Evolutionary conservation across 2,888 invertebrate genomes (phyloP), one percentile per base, ranked within the genome.

Genomic region (Creontiades dilutus): DNA sequence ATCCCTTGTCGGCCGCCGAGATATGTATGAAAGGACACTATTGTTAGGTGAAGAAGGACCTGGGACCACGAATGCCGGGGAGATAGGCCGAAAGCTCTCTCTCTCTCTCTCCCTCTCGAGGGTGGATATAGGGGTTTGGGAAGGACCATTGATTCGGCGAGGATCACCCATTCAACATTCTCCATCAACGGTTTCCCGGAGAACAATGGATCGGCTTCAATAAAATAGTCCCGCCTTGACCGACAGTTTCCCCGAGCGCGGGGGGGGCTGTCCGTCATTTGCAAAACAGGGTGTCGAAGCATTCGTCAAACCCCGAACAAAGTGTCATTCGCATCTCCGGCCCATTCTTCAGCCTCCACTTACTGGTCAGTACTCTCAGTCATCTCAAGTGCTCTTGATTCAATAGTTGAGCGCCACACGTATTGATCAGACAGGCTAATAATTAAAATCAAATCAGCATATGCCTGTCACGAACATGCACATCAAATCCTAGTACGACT

Each of bases 161-260:
- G 68, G 68, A 68, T 68, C 68, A 5, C 68, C 68, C 68, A 27
- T 68, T 68, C 68, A 7, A 19, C 23, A 13, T 19, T 23, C 68
- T 68, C 68, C 68, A 68, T 68, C 68, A 46, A 46, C 78, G 14
- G 78, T 12, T 13, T 16, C 78, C n/a, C 37, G 3, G 37, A 37
- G 46, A 46, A 85, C 85, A 85, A 85, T 85, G 46, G 85, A 55
- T 85, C n/a, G 37, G 85, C 57, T 57, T 85, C 85, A 57, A 85
- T 85, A 85, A 85, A 85, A 85, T 28, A 85, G n/a, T 61, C 19
- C 68, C 27, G 85, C 85, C 57, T 85, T 85, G 85, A 85, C 85
- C 85, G 85, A 85, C 85, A 85, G 85, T 37, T 52, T 57, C 14
- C 61, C n/a, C 55, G 14, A 47, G 28, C 55, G 55, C n/a, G 11